Evolutionary conservation across 1,140 invertebrate species (phyloP).

Genomic region (Temnothorax curvispinosus): DNA sequence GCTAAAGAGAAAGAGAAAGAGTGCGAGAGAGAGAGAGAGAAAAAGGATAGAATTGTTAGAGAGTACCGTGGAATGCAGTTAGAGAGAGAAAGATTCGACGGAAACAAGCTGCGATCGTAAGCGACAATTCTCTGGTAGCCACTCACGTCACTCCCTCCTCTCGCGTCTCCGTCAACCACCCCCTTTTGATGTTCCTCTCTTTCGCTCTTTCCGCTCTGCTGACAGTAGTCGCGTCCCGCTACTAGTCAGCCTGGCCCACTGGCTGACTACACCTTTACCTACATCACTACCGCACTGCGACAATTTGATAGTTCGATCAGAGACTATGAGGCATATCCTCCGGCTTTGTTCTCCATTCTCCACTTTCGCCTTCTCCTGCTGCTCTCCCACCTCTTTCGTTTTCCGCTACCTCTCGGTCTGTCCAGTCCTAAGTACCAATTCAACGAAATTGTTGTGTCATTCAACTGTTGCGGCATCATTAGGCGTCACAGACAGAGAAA

Average conservation of each 20-base stretch:
- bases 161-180: constrained; percentile 33
- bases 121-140: constrained; percentile 70
- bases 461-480: constrained; percentile 64
- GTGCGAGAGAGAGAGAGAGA: background rate
- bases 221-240: constrained; percentile 67
- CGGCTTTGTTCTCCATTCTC: background rate
- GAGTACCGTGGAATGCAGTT: constrained; percentile 48
- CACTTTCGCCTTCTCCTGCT: too few species aligned
- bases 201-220: constrained; percentile 67
- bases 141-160: constrained; percentile 40
- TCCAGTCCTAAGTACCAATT: background rate
- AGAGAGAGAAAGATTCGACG: constrained; percentile 36
- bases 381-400: background rate
- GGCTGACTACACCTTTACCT: constrained; percentile 74
- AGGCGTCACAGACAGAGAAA: constrained; percentile 53
- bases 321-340: constrained; percentile 63
- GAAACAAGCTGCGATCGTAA: constrained; percentile 71
- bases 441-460: constrained; percentile 67
- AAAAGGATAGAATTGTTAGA: constrained; percentile 45
- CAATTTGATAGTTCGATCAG: constrained; percentile 80
- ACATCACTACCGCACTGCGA: constrained; percentile 80
- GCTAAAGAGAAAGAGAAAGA: background rate
- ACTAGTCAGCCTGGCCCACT: constrained; percentile 39
- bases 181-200: constrained; percentile 61
- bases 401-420: background rate